These are phyloP conservation scores for Hipparchia sbordonii DNA, from an alignment of 2,888 invertebrate genomes.

Conservation along the genomic window DNA sequence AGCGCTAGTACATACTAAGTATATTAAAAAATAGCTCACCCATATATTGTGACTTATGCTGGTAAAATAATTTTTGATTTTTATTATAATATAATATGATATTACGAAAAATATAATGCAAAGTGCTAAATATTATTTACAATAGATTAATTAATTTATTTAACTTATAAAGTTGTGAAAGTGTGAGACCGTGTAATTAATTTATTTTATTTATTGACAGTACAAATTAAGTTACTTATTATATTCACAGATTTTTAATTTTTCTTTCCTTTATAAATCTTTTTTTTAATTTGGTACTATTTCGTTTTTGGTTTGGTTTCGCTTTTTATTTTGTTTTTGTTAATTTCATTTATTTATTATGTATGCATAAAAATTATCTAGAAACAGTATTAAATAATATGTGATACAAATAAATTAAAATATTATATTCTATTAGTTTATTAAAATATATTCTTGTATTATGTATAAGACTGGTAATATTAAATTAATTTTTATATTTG, in stretches of 20 bases:
- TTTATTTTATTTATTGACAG: conserved; percentile 33
- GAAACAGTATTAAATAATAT: not conserved
- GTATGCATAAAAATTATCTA: not conserved
- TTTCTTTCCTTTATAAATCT: not conserved
- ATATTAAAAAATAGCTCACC: no score
- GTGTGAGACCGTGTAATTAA: conserved; percentile 17
- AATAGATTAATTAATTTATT: conserved; percentile 2
- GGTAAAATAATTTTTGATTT: not conserved
- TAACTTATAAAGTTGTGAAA: conserved; percentile 12
- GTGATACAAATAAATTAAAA: not conserved
- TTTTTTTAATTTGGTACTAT: not conserved
- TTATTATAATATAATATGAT: not conserved
- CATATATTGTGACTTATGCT: not conserved
- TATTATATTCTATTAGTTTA: not conserved
- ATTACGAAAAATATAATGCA: not conserved
- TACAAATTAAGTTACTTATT: conserved; percentile 18
- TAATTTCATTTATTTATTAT: no score
- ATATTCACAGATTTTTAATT: not conserved
- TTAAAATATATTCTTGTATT: not conserved
- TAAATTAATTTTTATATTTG: not conserved
- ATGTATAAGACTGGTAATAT: conserved; percentile 1
- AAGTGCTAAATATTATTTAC: not conserved
- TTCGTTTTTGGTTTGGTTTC: not conserved
- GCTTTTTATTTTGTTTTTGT: no score
- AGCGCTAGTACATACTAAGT: no score